Base-by-base conservation (phyloP, 2,797 vertebrate genomes). In the Eleutherodactylus coqui region DNA sequence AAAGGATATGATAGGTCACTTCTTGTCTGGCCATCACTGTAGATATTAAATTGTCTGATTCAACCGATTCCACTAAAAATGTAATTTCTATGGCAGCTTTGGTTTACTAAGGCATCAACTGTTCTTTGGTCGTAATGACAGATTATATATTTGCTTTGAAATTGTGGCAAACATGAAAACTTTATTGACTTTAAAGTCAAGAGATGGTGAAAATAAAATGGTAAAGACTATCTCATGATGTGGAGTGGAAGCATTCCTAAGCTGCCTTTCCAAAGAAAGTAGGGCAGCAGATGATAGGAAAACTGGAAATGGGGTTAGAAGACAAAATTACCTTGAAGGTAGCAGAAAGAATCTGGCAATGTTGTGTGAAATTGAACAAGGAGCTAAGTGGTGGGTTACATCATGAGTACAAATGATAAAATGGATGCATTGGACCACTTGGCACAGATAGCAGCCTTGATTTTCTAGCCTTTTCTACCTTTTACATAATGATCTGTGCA, bases 261-360 rank as follows among this genome's bases (percentile, higher is more conserved):
- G 69, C 69, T 45, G 5, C 3, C 69, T 73, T 27, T 73, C 69
- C 11, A 27, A 43, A 73, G 38, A 73, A 72, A 72, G 38, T 73
- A 73, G 69, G 69, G 5, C 69, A 73, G 69, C 38, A 73, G 69
- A 73, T 45, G 69, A 73, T 41, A 73, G 41, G 45, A 27, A 41
- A 38, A n/a, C 41, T 27, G 41, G 69, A 73, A 45, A 73, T 45
- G 43, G 69, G 69, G 69, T 73, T 73, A 73, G 69, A 6, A 73
- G 69, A 73, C 69, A 43, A 45, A 73, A 73, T 73, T 73, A 73
- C 41, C 69, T 73, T 43, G 41, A 41, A 73, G 24, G 69, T 73
- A 73, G 69, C 69, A 47, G 21, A 76, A 76, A 76, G 29, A 76
- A 51, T 51, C 27, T 36, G n/a, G n/a, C 29, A 53, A 34, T 76